Conservation (phyloP, 2,797 vertebrate genomes). For the Ptychobarbus kaznakovi region DNA sequence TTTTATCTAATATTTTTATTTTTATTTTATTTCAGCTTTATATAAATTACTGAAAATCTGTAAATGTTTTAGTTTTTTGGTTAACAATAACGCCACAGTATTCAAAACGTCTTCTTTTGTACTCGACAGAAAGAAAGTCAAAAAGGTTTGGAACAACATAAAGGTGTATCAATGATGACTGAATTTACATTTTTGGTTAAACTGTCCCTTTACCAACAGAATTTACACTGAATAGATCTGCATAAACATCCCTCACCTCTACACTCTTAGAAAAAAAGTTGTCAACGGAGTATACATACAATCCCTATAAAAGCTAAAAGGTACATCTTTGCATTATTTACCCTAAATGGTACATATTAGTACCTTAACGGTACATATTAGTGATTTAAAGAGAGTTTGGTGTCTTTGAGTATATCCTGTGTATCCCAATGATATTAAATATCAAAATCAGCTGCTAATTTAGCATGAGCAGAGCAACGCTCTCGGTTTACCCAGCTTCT, state of each 20-base stretch:
- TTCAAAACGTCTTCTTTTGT: background rate
- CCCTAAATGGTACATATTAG: background rate
- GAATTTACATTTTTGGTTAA: background rate
- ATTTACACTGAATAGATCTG: background rate
- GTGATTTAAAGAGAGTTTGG: background rate
- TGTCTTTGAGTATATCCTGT: background rate
- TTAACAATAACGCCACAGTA: background rate
- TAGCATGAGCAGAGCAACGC: background rate
- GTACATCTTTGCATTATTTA: background rate
- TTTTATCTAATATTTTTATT: background rate
- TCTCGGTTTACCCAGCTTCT: background rate
- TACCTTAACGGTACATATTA: background rate
- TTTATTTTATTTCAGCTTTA: background rate
- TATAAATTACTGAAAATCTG: background rate
- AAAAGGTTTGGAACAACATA: background rate
- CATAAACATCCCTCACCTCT: background rate
- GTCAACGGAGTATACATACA: background rate
- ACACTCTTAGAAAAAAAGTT: background rate
- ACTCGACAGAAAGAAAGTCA: background rate
- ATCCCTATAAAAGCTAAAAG: background rate
- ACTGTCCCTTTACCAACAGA: background rate
- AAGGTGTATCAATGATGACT: too few species aligned
- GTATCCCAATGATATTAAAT: background rate
- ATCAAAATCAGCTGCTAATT: background rate
- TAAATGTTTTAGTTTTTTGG: background rate